These are phyloP conservation scores for Stichopus chloronotus DNA, from an alignment of 35 echinoderm and acorn worm species.

Conservation along the genomic window DNA sequence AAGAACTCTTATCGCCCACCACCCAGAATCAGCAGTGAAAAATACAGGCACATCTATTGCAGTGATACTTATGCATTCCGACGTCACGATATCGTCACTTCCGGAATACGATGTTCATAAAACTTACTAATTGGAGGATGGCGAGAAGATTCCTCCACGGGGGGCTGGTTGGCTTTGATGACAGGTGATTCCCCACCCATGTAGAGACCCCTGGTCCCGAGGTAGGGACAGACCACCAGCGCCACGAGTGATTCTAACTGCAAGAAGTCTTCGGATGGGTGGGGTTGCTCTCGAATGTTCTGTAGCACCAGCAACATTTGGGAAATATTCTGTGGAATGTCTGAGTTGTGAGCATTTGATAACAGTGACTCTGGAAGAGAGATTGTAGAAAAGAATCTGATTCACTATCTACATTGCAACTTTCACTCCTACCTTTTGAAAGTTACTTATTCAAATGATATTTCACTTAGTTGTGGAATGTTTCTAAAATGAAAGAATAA, in stretches of 20 bases:
- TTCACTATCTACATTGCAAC: neutral
- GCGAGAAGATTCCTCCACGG: neutral
- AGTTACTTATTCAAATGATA: no score
- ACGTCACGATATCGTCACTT: slow-evolving; percentile 50
- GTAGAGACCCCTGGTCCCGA: slow-evolving; percentile 86
- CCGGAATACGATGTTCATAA: slow-evolving; percentile 25
- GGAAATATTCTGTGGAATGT: slow-evolving; percentile 71
- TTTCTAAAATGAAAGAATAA: no score
- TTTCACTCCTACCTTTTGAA: no score
- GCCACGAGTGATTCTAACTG: slow-evolving; percentile 81
- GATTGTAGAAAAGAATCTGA: neutral
- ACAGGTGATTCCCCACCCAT: slow-evolving; percentile 73
- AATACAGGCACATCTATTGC: neutral
- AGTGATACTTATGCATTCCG: neutral
- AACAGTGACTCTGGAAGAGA: slow-evolving; percentile 68
- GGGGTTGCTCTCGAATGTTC: slow-evolving; percentile 67
- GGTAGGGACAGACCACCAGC: slow-evolving; percentile 81
- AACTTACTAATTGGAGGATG: slow-evolving; percentile 54
- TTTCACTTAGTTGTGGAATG: no score
- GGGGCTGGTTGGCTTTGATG: slow-evolving; percentile 57
- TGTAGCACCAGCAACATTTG: slow-evolving; percentile 89
- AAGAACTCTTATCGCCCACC: no score
- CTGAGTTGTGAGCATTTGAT: slow-evolving; percentile 21
- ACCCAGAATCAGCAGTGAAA: no score
- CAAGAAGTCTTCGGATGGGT: slow-evolving; percentile 72